Percentiles rank a stretch among this genome's conserved stretches.
phyloP scores from a whole-genome alignment of 2,113 vertebrate species.

The Clarias batrachus region DNA sequence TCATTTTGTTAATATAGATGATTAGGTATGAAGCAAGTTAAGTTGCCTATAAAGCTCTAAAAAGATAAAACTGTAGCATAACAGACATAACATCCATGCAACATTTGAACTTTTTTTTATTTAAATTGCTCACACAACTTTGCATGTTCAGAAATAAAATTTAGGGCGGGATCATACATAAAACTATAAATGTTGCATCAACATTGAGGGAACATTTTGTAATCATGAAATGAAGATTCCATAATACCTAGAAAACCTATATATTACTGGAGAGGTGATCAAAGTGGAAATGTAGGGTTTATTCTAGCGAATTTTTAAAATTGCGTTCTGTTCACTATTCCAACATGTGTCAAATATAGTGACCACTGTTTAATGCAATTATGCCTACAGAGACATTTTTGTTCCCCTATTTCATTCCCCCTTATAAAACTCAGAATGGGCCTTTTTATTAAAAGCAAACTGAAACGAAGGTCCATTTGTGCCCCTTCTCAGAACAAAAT shows the following conservation, averaged over 20 bases:
- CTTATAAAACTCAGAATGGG: slow-evolving; percentile 17
- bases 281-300: not conserved
- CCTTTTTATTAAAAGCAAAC: slow-evolving; percentile 32
- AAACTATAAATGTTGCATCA: not conserved
- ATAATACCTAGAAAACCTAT: not conserved
- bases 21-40: not conserved
- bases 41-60: not conserved
- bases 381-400: slow-evolving; percentile 41
- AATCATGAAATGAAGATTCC: not conserved
- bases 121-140: not conserved
- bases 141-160: not conserved
- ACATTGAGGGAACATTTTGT: not conserved
- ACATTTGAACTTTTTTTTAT: not conserved
- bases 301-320: slow-evolving; percentile 39
- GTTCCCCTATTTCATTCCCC: slow-evolving; percentile 32
- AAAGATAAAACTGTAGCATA: not conserved
- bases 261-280: not conserved
- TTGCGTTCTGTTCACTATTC: slow-evolving; percentile 41
- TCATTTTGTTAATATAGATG: not conserved
- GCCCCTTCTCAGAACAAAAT: not conserved
- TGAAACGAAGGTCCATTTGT: slow-evolving; percentile 12
- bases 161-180: not conserved
- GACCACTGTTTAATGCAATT: slow-evolving; percentile 33
- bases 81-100: not conserved
- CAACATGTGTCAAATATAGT: slow-evolving; percentile 34